Conservation (phyloP, 2,113 vertebrate species). For the Telmatochromis sp. region DNA sequence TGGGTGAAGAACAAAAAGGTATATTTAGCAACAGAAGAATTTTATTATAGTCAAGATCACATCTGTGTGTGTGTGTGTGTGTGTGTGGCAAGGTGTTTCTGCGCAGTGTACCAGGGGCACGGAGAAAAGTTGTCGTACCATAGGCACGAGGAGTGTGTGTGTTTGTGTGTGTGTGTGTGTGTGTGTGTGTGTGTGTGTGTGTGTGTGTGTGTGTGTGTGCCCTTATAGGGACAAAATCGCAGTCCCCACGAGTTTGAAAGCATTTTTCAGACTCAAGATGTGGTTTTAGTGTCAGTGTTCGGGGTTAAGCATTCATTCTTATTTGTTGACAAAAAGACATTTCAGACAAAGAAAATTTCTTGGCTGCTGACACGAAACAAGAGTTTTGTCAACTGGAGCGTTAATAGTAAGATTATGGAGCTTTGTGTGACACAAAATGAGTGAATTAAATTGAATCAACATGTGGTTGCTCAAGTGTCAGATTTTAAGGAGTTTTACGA, state of each 20-base stretch:
- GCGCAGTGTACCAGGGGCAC: no score
- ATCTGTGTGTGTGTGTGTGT: background rate
- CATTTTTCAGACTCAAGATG: background rate
- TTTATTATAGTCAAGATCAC: background rate
- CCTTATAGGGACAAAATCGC: accelerated
- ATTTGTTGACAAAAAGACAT: background rate
- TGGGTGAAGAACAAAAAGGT: background rate
- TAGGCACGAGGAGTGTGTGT: accelerated
- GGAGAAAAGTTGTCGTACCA: accelerated
- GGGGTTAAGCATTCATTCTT: background rate
- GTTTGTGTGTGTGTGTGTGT: accelerated
- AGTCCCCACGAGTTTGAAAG: accelerated
- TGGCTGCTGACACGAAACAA: background rate
- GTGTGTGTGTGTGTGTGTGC: accelerated
- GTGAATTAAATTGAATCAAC: background rate
- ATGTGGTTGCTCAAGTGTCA: no score
- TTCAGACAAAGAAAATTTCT: background rate
- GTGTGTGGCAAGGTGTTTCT: background rate
- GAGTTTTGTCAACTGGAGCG: background rate
- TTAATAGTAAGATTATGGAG: background rate
- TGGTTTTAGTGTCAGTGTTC: background rate
- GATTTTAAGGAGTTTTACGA: background rate
- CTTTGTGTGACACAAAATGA: background rate
- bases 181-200: background rate
- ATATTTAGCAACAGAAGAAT: accelerated